Conservation (phyloP, 2,113 vertebrate species). For the Rhinoderma darwinii region DNA sequence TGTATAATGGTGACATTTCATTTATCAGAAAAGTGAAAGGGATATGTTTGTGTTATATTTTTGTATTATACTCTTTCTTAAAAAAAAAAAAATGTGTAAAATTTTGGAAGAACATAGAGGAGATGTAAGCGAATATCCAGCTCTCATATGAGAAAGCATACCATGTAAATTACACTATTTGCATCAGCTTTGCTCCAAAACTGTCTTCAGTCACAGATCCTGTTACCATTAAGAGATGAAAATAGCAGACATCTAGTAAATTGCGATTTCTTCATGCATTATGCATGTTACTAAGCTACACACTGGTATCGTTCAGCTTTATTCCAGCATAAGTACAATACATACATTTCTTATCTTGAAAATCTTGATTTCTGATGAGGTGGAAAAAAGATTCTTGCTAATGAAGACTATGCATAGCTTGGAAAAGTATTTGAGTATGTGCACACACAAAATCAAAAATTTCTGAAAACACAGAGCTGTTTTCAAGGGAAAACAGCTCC, state of each 20-base stretch:
- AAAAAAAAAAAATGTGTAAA: background rate
- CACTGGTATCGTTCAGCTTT: conserved; percentile 12
- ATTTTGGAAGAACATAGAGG: background rate
- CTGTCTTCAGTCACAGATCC: conserved; percentile 43
- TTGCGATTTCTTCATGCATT: conserved; percentile 35
- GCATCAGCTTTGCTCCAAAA: conserved; percentile 43
- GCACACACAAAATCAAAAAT: too few relatives aligned
- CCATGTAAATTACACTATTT: conserved; percentile 36
- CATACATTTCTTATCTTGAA: background rate
- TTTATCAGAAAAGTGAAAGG: background rate
- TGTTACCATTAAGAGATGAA: conserved; percentile 37
- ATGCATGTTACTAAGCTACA: conserved; percentile 38
- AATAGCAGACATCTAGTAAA: conserved; percentile 42
- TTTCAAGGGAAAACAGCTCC: too few relatives aligned
- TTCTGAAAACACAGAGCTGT: too few relatives aligned
- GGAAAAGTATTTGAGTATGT: conserved; percentile 17
- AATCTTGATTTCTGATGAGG: conserved; percentile 19
- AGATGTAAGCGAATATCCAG: background rate
- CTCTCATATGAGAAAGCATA: conserved; percentile 9
- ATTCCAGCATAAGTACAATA: conserved; percentile 23
- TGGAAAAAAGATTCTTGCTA: conserved; percentile 14
- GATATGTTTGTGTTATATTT: background rate
- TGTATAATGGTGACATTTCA: background rate
- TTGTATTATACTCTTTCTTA: background rate
- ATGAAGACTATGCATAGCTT: background rate